These are phyloP conservation scores for Drosophila flavopinicola DNA, from an alignment of 2,888 invertebrate species.

Conservation along the genomic window DNA sequence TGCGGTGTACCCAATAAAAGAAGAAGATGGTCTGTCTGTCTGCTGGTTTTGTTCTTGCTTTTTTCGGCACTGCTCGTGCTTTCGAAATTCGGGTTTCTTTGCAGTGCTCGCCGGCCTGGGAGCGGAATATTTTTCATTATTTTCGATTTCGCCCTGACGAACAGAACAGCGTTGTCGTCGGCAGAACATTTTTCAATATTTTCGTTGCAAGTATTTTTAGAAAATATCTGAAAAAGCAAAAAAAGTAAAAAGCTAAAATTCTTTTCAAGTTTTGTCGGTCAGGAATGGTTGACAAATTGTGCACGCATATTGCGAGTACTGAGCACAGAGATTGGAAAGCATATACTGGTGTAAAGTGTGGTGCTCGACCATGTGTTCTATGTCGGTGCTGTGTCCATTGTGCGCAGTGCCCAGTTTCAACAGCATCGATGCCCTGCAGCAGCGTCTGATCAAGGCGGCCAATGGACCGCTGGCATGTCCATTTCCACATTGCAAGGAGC, in stretches of 20 bases:
- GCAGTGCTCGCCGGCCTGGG: slow-evolving; percentile 40
- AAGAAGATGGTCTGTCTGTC: slow-evolving; percentile 6
- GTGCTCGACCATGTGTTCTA: slow-evolving; percentile 84
- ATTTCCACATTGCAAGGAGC: slow-evolving; percentile 88
- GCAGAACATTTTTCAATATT: slow-evolving; percentile 67
- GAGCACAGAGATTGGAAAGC: background rate
- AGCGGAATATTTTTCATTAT: slow-evolving; percentile 64
- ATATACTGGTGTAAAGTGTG: slow-evolving; percentile 1
- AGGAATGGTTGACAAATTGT: slow-evolving; percentile 41
- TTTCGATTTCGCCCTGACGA: slow-evolving; percentile 62
- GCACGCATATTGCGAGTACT: slow-evolving; percentile 6
- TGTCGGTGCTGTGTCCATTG: slow-evolving; percentile 89
- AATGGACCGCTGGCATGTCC: slow-evolving; percentile 91
- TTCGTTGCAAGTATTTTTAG: slow-evolving; percentile 74
- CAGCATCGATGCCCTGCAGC: slow-evolving; percentile 89
- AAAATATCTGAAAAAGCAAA: slow-evolving; percentile 50
- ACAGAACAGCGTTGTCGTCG: slow-evolving; percentile 42
- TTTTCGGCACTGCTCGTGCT: slow-evolving; percentile 39
- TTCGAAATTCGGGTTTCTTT: slow-evolving; percentile 48
- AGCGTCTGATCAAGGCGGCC: slow-evolving; percentile 90
- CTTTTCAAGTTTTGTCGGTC: slow-evolving; percentile 48
- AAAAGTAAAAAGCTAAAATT: slow-evolving; percentile 10
- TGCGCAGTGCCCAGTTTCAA: slow-evolving; percentile 90
- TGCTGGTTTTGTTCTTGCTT: slow-evolving; percentile 8
- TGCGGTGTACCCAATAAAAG: slow-evolving; percentile 1